Evolutionary conservation across 1,140 invertebrate species (phyloP).

Genomic region (Stegodyphus dumicola): DNA sequence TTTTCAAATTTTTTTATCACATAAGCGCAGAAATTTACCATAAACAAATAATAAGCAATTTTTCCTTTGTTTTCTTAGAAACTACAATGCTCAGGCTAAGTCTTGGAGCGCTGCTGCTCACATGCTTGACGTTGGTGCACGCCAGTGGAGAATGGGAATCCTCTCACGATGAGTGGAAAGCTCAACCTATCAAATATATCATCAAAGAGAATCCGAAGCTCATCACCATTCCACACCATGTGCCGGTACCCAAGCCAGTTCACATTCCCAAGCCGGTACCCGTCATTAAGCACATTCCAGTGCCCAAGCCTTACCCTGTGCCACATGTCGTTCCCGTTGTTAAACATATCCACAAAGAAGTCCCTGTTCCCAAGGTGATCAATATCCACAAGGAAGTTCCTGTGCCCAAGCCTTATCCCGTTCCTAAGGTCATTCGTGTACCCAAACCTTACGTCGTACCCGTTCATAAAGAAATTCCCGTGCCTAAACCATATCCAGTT

Average conservation of each 20-base stretch:
- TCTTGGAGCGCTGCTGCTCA: conserved; percentile 31
- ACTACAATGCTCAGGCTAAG: conserved; percentile 37
- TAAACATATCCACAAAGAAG: conserved; percentile 58
- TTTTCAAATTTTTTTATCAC: no score
- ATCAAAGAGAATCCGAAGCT: conserved; percentile 58
- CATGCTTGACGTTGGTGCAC: conserved; percentile 7
- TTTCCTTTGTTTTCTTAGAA: background rate
- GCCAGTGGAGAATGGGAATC: conserved; percentile 24
- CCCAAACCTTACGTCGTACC: conserved; percentile 56
- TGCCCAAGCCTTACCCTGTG: conserved; percentile 63
- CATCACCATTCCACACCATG: conserved; percentile 65
- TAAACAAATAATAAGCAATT: no score
- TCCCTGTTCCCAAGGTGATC: conserved; percentile 56
- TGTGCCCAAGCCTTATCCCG: conserved; percentile 57
- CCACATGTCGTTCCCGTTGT: conserved; percentile 49
- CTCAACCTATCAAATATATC: conserved; percentile 59
- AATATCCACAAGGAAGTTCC: conserved; percentile 50
- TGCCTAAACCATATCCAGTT: conserved; percentile 57
- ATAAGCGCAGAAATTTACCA: no score
- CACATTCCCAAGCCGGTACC: conserved; percentile 64
- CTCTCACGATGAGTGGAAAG: conserved; percentile 50
- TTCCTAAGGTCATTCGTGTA: conserved; percentile 52
- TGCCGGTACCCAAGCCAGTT: conserved; percentile 65
- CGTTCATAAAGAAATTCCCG: conserved; percentile 55
- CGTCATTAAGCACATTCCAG: conserved; percentile 62